Evolutionary conservation across 1,140 invertebrate species (phyloP), one percentile per base, ranked within the genome.

Genomic region (Drosophila tristis): DNA sequence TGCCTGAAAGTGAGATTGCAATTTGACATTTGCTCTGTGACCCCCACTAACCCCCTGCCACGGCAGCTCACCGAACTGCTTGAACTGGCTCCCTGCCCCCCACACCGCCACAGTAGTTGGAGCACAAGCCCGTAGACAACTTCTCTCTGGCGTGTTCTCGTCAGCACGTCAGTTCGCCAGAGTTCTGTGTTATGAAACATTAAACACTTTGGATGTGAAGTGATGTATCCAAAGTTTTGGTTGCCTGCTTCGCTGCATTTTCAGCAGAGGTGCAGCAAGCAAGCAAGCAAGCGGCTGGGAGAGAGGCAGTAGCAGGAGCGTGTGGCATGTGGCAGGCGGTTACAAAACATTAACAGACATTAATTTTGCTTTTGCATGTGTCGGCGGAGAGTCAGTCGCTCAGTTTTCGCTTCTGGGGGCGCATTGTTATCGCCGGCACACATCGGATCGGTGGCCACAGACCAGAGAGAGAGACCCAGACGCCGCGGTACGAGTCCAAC

Each of bases 281-380:
- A 1, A 20, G 20, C 20, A 1, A 20, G 20, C 20, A 20, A 20
- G 16, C 23, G n/a, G 8, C 7, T 11, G 8, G 35, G n/a, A 13
- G 15, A 11, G 51, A 43, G 44, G 53, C 53, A 51, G 49, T 39
- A 35, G 31, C 31, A 35, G 8, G n/a, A n/a, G n/a, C n/a, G n/a
- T n/a, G n/a, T n/a, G n/a, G 20, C 20, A 20, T 20, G 20, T 57
- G 65, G 49, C 57, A 73, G 68, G 71, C 63, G 59, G 72, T 74
- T 77, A 75, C 80, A 84, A 84, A 84, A 79, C 80, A 84, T 84
- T 84, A 84, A 77, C 80, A 84, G 80, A 79, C 80, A 84, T 84
- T 84, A 76, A 84, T 84, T 84, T 78, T 58, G 77, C 61, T 75
- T 13, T 63, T 61, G 63, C 56, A 57, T 66, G 58, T 57, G 75